phyloP scores from a whole-genome alignment of 2,113 vertebrate species.

The Sigmodon hispidus region DNA sequence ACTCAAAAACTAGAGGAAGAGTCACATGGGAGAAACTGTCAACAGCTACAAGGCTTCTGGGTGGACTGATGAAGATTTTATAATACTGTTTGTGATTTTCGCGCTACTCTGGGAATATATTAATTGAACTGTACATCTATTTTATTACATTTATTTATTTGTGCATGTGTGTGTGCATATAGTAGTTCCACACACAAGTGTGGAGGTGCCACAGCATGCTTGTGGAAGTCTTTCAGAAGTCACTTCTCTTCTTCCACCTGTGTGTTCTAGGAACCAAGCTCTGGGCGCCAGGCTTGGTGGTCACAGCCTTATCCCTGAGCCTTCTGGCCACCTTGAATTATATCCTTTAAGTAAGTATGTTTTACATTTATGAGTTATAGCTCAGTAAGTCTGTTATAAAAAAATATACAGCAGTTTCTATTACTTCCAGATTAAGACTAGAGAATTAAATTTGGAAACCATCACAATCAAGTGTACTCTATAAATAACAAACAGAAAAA shows the following conservation, averaged over 20 bases:
- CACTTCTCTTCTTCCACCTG: background rate
- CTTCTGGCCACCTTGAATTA: background rate
- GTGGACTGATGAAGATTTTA: background rate
- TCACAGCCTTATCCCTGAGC: background rate
- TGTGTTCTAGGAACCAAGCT: background rate
- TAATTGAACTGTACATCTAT: background rate
- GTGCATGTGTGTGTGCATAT: background rate
- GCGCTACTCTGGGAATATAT: background rate
- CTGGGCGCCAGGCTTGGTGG: background rate
- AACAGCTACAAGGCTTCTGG: background rate
- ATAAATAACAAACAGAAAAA: background rate
- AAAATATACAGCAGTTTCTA: background rate
- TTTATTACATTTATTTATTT: background rate
- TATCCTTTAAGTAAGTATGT: background rate
- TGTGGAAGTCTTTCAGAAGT: background rate
- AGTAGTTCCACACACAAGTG: too few species aligned
- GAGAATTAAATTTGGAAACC: background rate
- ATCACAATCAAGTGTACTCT: background rate
- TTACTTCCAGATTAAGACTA: background rate
- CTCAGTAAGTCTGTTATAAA: background rate
- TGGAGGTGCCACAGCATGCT: background rate
- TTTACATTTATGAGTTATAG: background rate
- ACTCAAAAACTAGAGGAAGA: background rate
- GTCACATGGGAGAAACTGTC: background rate
- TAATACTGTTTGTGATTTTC: background rate